These are phyloP conservation scores for Ciona savignyi DNA, from an alignment of 23 tunicate species.

Conservation along the genomic window DNA sequence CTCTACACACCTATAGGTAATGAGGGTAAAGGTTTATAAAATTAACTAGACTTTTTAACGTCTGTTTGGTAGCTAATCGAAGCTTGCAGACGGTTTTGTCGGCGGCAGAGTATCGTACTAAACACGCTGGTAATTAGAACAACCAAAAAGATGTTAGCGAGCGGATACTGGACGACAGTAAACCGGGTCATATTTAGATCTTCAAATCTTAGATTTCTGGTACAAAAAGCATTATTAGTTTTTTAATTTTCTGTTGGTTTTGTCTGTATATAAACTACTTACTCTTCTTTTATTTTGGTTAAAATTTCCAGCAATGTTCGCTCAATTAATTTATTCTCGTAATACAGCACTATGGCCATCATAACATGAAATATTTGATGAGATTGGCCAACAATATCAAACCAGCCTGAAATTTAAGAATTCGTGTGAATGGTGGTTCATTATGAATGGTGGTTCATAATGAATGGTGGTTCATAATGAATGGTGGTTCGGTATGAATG, in stretches of 20 bases:
- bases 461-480: too few species aligned
- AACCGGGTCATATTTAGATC: background rate
- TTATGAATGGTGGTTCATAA: too few species aligned
- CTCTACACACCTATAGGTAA: too few species aligned
- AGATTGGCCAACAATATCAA: slow-evolving; percentile 78
- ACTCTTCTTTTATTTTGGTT: background rate
- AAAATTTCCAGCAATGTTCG: slow-evolving; percentile 16
- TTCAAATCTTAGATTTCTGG: background rate
- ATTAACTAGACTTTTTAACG: too few species aligned
- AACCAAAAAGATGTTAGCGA: background rate
- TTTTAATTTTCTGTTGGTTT: too few species aligned
- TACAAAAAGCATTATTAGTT: too few species aligned
- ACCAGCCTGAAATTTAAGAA: slow-evolving; percentile 27
- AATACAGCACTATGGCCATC: slow-evolving; percentile 48
- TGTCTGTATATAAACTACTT: background rate
- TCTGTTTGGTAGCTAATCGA: too few species aligned
- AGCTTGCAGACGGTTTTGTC: too few species aligned
- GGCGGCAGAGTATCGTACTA: background rate
- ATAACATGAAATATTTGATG: slow-evolving; percentile 64
- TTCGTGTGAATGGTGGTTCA: too few species aligned
- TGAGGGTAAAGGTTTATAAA: too few species aligned
- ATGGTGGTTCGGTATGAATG: too few species aligned
- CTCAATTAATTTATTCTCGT: slow-evolving; percentile 33
- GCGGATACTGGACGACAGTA: background rate
- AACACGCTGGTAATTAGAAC: background rate